phyloP scores from a whole-genome alignment of 2,797 vertebrate species.

The Anisognathus igniventris region DNA sequence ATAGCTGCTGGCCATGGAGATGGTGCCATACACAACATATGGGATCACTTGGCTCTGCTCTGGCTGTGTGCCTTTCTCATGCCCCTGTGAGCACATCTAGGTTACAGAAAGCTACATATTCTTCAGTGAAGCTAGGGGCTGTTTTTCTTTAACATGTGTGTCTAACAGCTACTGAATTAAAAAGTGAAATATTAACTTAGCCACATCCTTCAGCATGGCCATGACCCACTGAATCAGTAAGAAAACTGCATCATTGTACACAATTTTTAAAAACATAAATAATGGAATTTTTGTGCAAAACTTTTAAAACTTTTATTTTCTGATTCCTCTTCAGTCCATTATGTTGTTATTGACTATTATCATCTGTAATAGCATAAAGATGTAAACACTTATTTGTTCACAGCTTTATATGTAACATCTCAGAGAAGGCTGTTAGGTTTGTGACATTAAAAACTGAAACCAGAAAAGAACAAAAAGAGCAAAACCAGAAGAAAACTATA shows the following conservation, averaged over 20 bases:
- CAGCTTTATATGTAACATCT: constrained; percentile 12
- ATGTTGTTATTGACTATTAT: not conserved
- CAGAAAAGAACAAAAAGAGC: not conserved
- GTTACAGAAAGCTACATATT: not conserved
- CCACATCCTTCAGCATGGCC: not conserved
- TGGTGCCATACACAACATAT: not conserved
- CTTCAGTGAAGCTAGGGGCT: not conserved
- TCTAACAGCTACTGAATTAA: not conserved
- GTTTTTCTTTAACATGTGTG: not conserved
- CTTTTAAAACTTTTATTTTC: constrained; percentile 31
- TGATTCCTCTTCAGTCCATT: constrained; percentile 9
- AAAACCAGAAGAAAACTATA: not conserved
- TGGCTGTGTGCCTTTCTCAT: not conserved
- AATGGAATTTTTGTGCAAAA: constrained; percentile 29
- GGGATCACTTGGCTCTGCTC: not conserved
- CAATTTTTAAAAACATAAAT: not conserved
- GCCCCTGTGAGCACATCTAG: not conserved
- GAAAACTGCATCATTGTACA: not conserved
- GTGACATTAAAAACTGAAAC: constrained; percentile 13
- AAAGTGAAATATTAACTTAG: not conserved
- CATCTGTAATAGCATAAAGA: constrained; percentile 20
- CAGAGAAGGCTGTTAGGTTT: not conserved
- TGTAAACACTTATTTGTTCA: constrained; percentile 50
- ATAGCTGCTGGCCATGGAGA: not conserved
- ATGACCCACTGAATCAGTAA: not conserved